Percentiles rank a stretch among this genome's conserved stretches.
Conservation (phyloP, 2,888 invertebrate species). For the Rapana venosa region DNA sequence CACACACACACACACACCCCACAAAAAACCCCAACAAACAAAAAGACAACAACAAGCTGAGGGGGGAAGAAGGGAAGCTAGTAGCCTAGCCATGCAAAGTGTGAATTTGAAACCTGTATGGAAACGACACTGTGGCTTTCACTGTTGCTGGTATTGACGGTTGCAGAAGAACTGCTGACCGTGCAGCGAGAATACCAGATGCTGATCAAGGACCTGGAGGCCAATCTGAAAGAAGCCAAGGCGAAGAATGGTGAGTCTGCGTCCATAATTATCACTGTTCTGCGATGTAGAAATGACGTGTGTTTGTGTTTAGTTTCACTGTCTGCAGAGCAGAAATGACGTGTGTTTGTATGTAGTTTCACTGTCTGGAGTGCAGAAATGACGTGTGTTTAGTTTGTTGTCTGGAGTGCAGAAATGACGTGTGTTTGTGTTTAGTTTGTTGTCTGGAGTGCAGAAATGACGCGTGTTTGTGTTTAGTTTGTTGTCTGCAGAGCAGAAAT, state of each 20-base stretch:
- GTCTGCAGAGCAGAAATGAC: no score
- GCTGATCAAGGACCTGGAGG: constrained; percentile 1
- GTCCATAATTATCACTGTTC: no score
- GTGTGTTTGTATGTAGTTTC: no score
- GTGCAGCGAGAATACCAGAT: background rate
- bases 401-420: no score
- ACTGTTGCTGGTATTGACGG: background rate
- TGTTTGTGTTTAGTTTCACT: no score
- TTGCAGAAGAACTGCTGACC: background rate
- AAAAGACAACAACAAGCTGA: background rate
- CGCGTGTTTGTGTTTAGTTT: no score
- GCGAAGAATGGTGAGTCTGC: background rate
- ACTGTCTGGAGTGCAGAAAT: no score
- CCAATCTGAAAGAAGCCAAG: background rate
- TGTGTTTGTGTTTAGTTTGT: no score
- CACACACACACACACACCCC: background rate
- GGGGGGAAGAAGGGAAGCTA: background rate
- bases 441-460: no score
- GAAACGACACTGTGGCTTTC: background rate
- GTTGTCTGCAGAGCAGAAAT: no score
- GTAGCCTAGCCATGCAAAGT: background rate
- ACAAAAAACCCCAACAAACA: background rate
- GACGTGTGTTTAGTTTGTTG: no score
- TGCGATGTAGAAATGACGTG: no score
- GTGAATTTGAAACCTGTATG: background rate